These are phyloP conservation scores for Procavia capensis DNA, from an alignment of 2,113 vertebrate species.

Conservation along the genomic window DNA sequence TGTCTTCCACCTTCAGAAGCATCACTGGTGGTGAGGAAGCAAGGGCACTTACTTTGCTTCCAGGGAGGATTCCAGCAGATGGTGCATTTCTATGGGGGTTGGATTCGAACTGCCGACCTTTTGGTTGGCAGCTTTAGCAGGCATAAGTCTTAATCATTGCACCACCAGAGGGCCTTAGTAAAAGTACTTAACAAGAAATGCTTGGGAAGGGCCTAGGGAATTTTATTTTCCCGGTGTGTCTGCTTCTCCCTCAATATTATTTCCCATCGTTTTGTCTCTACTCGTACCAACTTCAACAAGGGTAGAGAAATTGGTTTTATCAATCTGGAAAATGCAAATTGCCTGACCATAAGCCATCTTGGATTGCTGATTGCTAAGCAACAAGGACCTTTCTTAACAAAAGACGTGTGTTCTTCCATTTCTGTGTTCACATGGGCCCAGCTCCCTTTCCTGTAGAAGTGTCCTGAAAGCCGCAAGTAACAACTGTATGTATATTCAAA, in stretches of 20 bases:
- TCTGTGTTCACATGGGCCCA: not conserved
- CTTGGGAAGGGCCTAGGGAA: not conserved
- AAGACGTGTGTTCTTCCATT: not conserved
- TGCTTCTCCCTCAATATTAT: not conserved
- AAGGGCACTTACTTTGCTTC: not conserved
- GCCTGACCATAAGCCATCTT: not conserved
- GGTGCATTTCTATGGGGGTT: not conserved
- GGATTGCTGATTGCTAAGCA: not conserved
- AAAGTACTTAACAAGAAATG: not conserved
- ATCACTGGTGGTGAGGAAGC: not conserved
- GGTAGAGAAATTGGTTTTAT: not conserved
- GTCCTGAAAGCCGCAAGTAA: not conserved
- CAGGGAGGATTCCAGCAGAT: not conserved
- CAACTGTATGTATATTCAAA: not conserved
- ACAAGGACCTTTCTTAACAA: not conserved
- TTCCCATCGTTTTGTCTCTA: conserved; percentile 5
- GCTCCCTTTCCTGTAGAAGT: not conserved
- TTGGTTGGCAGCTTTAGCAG: too few species aligned
- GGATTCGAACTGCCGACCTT: not conserved
- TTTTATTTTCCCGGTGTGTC: conserved; percentile 14
- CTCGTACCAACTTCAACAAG: not conserved
- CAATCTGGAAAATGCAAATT: not conserved
- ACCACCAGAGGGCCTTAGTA: not conserved
- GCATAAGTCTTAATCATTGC: too few species aligned
- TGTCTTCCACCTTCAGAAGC: not conserved